Evolutionary conservation across 1,140 invertebrate species (phyloP), one percentile per base, ranked within the genome.

Genomic region (Neodiprion lecontei): DNA sequence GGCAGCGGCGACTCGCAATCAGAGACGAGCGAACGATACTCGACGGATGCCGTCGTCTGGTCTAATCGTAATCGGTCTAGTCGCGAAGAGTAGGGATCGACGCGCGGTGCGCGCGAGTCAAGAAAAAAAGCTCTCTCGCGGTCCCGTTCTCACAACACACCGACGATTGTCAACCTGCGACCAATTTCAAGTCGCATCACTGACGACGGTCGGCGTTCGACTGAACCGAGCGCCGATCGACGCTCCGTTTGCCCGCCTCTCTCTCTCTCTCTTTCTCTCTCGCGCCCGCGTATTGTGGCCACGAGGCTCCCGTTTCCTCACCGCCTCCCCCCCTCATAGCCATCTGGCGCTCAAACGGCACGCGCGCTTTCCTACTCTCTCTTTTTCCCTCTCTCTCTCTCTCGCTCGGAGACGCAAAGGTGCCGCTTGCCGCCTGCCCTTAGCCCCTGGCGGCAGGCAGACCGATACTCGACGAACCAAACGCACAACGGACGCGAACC

Each of bases 271-370:
- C 74, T 67, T 53, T 74, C 77, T 73, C 78, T 77, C 74, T 69
- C 50, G n/a, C 49, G 28, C 21, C 53, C 23, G 28, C 68, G 49
- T 73, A 40, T 40, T 48, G 12, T 50, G 72, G 53, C 68, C 68
- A 47, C 47, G 53, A 61, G 69, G 12, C 80, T 77, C 76, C 70
- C 69, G 68, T 78, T 69, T 72, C 77, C 77, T 74, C 75, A n/a
- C 74, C 73, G 73, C 76, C 72, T 76, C 76, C 75, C 68, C 69
- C 73, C 12, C 40, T 23, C 50, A 12, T n/a, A 72, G 75, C 80
- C 83, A 84, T 83, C 82, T 82, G 82, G 83, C 76, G 75, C 73
- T 78, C 74, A 79, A 80, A 65, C 80, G 82, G 79, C 81, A 82
- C 81, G 81, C 82, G 81, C 80, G 53, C 11, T 61, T 8, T 9